A percentile compares a stretch with the other conserved stretches of the same genome.
These are phyloP conservation scores for Hyphantria cunea DNA, from an alignment of 1,140 invertebrate species.

Conservation along the genomic window DNA sequence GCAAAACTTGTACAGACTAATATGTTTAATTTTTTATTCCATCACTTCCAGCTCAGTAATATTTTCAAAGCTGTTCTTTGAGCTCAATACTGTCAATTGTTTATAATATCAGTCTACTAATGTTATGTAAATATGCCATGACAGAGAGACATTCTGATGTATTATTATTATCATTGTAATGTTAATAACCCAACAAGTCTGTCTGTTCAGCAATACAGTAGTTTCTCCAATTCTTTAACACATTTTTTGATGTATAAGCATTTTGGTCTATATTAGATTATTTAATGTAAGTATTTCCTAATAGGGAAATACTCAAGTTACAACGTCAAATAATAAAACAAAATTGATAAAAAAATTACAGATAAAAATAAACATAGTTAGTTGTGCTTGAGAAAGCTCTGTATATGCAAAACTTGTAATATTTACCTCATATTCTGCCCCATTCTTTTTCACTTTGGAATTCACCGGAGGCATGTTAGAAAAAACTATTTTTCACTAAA, in stretches of 20 bases:
- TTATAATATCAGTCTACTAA: conserved; percentile 33
- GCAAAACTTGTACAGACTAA: too few relatives aligned
- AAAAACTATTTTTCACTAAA: conserved; percentile 14
- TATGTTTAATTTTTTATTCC: too few relatives aligned
- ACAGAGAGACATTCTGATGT: conserved; percentile 5
- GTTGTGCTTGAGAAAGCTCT: not conserved
- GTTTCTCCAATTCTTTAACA: too few relatives aligned
- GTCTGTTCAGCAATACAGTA: too few relatives aligned
- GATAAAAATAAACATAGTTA: not conserved
- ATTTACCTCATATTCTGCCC: conserved; percentile 77
- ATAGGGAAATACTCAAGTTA: not conserved
- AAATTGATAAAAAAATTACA: not conserved
- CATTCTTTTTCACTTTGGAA: conserved; percentile 70
- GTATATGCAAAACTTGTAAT: conserved; percentile 30
- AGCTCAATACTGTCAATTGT: conserved; percentile 34
- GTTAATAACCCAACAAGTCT: not conserved
- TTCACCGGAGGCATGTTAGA: conserved; percentile 71
- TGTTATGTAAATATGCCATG: conserved; percentile 55
- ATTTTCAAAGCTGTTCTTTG: not conserved
- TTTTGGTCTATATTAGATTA: too few relatives aligned
- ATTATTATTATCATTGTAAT: not conserved
- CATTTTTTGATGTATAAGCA: too few relatives aligned
- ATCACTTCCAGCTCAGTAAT: too few relatives aligned
- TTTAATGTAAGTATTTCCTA: not conserved
- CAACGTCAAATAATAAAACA: not conserved